Percentiles rank a stretch among this genome's conserved stretches.
Conservation (phyloP, 2,113 vertebrate species). For the Cyprinodon tularosa region DNA sequence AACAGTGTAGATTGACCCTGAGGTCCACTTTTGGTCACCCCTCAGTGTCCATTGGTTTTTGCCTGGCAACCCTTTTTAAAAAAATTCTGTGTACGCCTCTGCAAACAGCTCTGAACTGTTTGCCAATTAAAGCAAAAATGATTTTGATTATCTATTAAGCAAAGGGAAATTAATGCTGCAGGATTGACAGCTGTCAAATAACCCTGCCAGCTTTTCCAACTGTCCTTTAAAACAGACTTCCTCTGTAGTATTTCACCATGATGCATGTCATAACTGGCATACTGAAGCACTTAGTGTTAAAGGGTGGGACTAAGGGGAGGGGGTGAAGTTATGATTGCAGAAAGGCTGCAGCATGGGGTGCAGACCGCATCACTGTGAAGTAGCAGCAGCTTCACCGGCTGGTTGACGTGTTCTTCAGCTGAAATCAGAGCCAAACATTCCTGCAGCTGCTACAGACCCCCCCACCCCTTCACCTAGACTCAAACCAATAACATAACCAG, state of each 20-base stretch:
- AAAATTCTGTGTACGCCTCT: not conserved
- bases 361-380: not conserved
- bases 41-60: no score
- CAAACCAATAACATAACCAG: not conserved
- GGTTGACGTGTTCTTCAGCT: constrained; percentile 51
- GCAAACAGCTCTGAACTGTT: not conserved
- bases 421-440: constrained; percentile 51
- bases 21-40: no score
- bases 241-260: not conserved
- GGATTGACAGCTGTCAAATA: not conserved
- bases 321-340: not conserved
- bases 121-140: not conserved
- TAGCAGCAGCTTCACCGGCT: constrained; percentile 29
- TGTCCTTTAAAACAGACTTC: not conserved
- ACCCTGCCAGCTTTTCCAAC: not conserved
- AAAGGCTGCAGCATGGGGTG: not conserved
- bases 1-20: no score
- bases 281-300: not conserved
- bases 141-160: not conserved
- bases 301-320: not conserved
- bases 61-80: no score
- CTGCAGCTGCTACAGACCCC: constrained; percentile 12
- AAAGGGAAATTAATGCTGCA: not conserved
- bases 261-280: not conserved
- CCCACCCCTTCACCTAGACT: not conserved